Evolutionary conservation across 2,888 invertebrate species (phyloP).

Genomic region (Gisinianus flammeolus): DNA sequence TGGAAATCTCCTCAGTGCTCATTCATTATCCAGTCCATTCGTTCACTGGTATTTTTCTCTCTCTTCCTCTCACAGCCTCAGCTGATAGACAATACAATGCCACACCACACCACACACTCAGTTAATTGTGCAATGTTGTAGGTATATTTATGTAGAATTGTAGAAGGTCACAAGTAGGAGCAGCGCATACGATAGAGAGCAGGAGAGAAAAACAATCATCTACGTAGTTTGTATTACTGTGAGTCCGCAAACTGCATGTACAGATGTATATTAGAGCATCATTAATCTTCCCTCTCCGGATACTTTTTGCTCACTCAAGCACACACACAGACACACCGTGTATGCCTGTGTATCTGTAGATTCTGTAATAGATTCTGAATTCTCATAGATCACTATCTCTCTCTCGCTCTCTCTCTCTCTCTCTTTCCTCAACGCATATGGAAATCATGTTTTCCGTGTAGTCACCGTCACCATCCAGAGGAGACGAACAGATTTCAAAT

Average conservation of each 20-base stretch:
- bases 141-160: not conserved
- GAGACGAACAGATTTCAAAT: not conserved
- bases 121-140: too few species aligned
- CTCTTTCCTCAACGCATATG: not conserved
- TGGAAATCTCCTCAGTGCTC: too few species aligned
- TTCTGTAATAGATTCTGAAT: not conserved
- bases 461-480: not conserved
- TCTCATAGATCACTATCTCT: not conserved
- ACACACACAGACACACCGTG: not conserved
- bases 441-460: not conserved
- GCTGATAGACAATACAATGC: too few species aligned
- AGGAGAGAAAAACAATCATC: too few species aligned
- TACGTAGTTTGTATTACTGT: too few species aligned
- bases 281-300: not conserved
- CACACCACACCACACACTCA: too few species aligned
- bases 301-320: not conserved
- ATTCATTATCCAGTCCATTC: too few species aligned
- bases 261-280: not conserved
- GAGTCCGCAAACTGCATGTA: not conserved
- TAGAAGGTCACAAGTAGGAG: not conserved
- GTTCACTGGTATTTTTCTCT: too few species aligned
- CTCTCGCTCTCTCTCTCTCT: not conserved
- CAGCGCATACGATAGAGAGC: not conserved
- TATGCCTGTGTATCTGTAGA: not conserved
- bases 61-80: too few species aligned